Evolutionary conservation across 2,888 invertebrate genomes (phyloP).

Genomic region (Pachydiplax longipennis): DNA sequence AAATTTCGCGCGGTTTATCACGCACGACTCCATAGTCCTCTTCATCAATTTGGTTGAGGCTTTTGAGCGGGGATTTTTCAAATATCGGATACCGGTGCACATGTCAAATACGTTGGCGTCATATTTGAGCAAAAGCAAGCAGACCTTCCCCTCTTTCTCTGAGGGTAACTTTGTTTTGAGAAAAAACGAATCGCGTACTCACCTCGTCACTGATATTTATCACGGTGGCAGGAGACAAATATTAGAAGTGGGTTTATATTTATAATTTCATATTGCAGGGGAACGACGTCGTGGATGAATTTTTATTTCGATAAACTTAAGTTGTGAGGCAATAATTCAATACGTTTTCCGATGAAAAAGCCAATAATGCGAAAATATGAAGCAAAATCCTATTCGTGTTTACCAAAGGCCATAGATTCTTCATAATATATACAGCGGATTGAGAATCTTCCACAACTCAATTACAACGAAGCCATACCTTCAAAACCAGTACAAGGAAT

Average conservation of each 20-base stretch:
- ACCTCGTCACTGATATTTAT: background rate
- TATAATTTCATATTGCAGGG: too few species aligned
- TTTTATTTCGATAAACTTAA: too few species aligned
- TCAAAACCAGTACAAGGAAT: too few species aligned
- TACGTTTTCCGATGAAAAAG: too few species aligned
- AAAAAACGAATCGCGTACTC: background rate
- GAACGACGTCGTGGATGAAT: too few species aligned
- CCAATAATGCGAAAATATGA: too few species aligned
- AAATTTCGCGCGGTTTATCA: background rate
- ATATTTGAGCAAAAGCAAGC: background rate
- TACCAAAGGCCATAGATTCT: too few species aligned
- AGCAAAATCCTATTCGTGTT: too few species aligned
- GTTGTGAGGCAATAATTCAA: too few species aligned
- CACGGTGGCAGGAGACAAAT: background rate
- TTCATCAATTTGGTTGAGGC: background rate
- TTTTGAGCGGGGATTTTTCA: background rate
- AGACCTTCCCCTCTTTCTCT: background rate
- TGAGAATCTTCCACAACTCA: too few species aligned
- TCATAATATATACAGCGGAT: too few species aligned
- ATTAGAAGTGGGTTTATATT: background rate
- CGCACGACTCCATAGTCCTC: background rate
- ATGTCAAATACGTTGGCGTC: background rate
- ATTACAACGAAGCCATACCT: too few species aligned
- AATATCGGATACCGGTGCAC: background rate
- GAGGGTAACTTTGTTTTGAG: background rate